These are phyloP conservation scores for Catagonus wagneri DNA, from an alignment of 2,113 vertebrate species.

Conservation along the genomic window DNA sequence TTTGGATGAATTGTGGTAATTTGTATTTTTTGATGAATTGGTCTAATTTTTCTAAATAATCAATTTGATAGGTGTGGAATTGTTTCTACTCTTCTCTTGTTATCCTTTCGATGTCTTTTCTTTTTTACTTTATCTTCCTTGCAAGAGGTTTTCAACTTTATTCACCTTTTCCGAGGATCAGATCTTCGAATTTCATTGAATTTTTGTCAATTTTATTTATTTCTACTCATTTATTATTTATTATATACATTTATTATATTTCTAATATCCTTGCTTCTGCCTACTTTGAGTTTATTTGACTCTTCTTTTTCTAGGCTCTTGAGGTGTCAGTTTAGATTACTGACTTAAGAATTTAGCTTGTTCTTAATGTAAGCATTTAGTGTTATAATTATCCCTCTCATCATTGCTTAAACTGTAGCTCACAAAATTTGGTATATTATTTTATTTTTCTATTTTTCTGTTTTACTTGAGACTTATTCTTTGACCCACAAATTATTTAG, in stretches of 20 bases:
- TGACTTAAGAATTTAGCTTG: background rate
- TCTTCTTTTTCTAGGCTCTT: background rate
- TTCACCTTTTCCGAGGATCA: background rate
- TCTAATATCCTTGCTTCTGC: background rate
- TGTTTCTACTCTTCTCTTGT: background rate
- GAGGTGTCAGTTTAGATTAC: background rate
- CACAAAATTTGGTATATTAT: background rate
- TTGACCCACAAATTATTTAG: background rate
- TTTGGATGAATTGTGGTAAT: background rate
- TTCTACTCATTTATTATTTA: background rate
- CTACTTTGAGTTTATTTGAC: background rate
- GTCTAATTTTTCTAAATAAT: background rate
- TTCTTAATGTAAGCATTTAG: background rate
- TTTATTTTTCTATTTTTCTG: background rate
- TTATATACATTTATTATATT: too few species aligned
- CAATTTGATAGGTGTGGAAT: background rate
- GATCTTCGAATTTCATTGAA: background rate
- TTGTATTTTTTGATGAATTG: background rate
- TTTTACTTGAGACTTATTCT: background rate
- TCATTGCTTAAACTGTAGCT: background rate
- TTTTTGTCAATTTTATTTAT: background rate
- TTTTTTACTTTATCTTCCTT: background rate
- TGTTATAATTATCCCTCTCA: background rate
- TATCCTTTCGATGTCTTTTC: background rate
- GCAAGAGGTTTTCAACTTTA: background rate